Percentiles rank a stretch among this genome's conserved stretches.
Conservation (phyloP, 2,888 invertebrate species). For the Xylophagus ater region DNA sequence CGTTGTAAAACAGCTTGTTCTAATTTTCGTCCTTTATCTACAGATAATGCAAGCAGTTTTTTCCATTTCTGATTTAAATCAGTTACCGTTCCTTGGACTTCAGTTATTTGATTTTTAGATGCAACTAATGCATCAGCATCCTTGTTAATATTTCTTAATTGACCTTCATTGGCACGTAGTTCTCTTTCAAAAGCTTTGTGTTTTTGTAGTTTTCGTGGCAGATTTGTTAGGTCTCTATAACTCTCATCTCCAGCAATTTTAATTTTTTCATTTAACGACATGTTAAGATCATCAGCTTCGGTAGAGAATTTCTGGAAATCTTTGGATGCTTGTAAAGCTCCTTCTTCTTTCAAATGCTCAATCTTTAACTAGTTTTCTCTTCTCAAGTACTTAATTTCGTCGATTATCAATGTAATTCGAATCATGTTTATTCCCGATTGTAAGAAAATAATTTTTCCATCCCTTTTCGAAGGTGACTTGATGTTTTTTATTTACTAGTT, state of each 20-base stretch:
- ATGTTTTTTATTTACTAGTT: too few relatives aligned
- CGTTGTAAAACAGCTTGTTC: slow-evolving; percentile 84
- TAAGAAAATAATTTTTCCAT: too few relatives aligned
- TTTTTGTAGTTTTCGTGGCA: slow-evolving; percentile 86
- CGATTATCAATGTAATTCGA: slow-evolving; percentile 59
- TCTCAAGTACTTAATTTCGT: slow-evolving; percentile 59
- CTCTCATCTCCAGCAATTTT: slow-evolving; percentile 87
- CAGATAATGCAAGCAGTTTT: slow-evolving; percentile 55
- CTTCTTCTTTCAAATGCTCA: slow-evolving; percentile 61
- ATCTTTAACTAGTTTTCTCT: slow-evolving; percentile 63
- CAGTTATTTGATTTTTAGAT: slow-evolving; percentile 55
- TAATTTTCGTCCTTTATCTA: slow-evolving; percentile 57
- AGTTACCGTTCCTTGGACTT: slow-evolving; percentile 55
- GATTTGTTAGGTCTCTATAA: slow-evolving; percentile 78
- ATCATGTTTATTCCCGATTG: slow-evolving; percentile 68
- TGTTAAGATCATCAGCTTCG: slow-evolving; percentile 78
- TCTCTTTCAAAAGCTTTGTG: slow-evolving; percentile 96
- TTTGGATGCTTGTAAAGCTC: slow-evolving; percentile 69
- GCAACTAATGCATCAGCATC: slow-evolving; percentile 60
- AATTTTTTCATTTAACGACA: slow-evolving; percentile 87
- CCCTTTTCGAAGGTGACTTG: too few relatives aligned
- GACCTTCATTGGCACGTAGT: slow-evolving; percentile 86
- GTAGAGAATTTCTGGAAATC: slow-evolving; percentile 88
- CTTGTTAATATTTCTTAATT: slow-evolving; percentile 76
- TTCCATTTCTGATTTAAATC: slow-evolving; percentile 71